Base-by-base conservation (phyloP, 1,140 invertebrate genomes). In the Lordiphosa stackelbergi region DNA sequence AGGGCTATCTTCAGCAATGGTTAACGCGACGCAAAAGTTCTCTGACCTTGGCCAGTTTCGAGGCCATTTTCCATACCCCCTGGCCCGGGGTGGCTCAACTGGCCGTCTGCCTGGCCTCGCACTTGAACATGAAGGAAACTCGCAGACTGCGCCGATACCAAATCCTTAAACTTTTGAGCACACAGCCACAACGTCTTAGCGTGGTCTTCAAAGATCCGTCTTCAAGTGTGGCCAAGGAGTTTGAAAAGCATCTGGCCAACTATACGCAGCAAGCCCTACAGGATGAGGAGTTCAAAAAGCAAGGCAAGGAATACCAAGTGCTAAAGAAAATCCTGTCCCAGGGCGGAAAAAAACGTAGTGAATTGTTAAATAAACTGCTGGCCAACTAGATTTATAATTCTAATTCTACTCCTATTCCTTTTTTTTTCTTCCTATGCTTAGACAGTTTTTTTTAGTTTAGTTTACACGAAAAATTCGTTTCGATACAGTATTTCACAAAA, bases 61-160 rank as follows among this genome's bases (percentile, higher is more conserved):
- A 71, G 24, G 53, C 60, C 1, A 47, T 81, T 0, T 49, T 83
- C 9, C 11, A 35, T 5, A 16, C 52, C 0, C 16, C 10, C 4
- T 83, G 77, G 77, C 13, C n/a, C 2, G 75, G 77, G 4, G 42
- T 45, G 1, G 37, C 22, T 0, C 42, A 60, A 0, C 5, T 79
- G 31, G 48, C 61, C 3, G 10, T 28, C 5, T 28, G 31, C 5
- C 19, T 78, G 1, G 51, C 36, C 0, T 28, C 36, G 5, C 49
- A 61, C 0, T 16, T 78, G 4, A 31, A 62, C 3, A 13, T 36
- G 0, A 10, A 45, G 5, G 40, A 64, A 8, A 45, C 65, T 3
- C 56, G 69, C n/a, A 48, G 38, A 5, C 52, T 56, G 28, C 59
- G 73, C 0, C 64, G 73, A 2, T 16, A 6, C 0, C 73, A 78